Conservation (phyloP, 2,888 invertebrate genomes). For the Dinocampus coccinellae region DNA sequence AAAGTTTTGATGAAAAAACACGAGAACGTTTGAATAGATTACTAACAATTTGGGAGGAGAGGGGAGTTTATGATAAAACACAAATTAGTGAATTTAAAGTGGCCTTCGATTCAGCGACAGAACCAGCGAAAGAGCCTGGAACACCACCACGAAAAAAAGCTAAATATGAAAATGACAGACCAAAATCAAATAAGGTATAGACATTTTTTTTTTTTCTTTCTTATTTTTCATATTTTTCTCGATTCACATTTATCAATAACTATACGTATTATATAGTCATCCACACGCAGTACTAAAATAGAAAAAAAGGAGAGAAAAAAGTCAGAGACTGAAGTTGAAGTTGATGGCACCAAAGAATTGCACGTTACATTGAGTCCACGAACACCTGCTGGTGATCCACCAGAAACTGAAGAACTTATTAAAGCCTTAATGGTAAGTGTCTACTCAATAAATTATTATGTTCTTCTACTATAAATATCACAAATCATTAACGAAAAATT, state of each 20-base stretch:
- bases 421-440: conserved; percentile 75
- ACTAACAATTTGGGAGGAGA: conserved; percentile 91
- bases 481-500: no score
- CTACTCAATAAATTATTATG: no score
- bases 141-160: conserved; percentile 70
- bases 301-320: conserved; percentile 71
- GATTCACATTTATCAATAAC: neutral
- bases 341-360: conserved; percentile 82
- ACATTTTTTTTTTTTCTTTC: no score
- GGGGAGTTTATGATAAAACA: conserved; percentile 87
- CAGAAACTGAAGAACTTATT: conserved; percentile 93
- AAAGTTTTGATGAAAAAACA: conserved; percentile 84
- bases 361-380: conserved; percentile 84
- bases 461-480: no score
- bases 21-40: conserved; percentile 85
- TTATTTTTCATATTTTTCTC: no score
- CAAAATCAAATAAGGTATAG: conserved; percentile 34
- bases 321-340: conserved; percentile 72
- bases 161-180: conserved; percentile 62
- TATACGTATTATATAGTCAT: conserved; percentile 2
- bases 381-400: conserved; percentile 86
- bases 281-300: conserved; percentile 43
- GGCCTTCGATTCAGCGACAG: conserved; percentile 68
- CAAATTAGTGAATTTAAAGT: conserved; percentile 85
- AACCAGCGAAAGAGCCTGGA: conserved; percentile 55